These are phyloP conservation scores for Steromphala cineraria DNA, from an alignment of 2,888 invertebrate genomes.

Conservation along the genomic window DNA sequence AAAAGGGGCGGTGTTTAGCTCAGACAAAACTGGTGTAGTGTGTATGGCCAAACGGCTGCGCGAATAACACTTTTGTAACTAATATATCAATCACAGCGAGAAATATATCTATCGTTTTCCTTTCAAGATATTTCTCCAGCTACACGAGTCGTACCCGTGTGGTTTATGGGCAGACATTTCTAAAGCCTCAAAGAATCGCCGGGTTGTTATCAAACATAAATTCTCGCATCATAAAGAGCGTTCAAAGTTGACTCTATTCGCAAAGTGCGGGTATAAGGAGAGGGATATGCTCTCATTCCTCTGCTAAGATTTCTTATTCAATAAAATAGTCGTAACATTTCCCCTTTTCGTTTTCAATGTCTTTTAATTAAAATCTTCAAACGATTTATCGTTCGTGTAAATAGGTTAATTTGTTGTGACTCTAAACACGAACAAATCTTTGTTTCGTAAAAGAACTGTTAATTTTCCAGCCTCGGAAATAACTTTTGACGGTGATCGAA, in stretches of 20 bases:
- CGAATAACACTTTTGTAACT: slow-evolving; percentile 14
- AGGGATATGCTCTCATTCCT: background rate
- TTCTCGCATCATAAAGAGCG: background rate
- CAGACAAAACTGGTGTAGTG: background rate
- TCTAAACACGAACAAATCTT: background rate
- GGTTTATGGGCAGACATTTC: background rate
- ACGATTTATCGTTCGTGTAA: slow-evolving; percentile 1
- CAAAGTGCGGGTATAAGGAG: background rate
- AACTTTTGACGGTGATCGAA: background rate
- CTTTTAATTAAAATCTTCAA: slow-evolving; percentile 20
- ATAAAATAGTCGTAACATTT: slow-evolving; percentile 18
- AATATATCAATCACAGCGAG: slow-evolving; percentile 4
- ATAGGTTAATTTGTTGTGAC: slow-evolving; percentile 3
- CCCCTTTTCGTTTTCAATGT: background rate
- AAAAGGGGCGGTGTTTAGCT: background rate
- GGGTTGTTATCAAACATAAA: background rate
- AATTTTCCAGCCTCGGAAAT: background rate
- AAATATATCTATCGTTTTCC: slow-evolving; percentile 16
- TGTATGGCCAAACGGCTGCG: background rate
- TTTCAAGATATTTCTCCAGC: slow-evolving; percentile 9
- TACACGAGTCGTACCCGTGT: background rate
- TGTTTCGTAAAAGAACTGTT: slow-evolving; percentile 17
- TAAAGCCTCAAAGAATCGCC: background rate
- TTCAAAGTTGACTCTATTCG: background rate
- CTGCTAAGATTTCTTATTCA: slow-evolving; percentile 11